Base-by-base conservation (phyloP, 2,888 invertebrate species). In the Tenthredo mesomela region DNA sequence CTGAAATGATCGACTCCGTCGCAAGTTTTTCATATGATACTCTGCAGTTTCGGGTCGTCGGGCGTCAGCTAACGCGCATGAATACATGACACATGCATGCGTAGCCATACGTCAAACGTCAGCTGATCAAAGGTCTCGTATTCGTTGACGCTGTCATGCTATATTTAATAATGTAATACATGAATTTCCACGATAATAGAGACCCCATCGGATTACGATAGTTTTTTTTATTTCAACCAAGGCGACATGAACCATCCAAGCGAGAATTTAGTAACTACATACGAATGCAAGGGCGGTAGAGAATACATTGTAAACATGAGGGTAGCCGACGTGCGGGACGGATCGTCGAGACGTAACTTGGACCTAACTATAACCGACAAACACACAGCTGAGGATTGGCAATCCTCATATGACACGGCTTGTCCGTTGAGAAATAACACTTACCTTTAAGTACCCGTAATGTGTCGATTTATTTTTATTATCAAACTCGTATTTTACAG, bases 351-450 rank as follows among this genome's bases (percentile, higher is more conserved):
- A 84, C 93, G 92, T 85, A 93, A 90, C 87, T 89, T 95, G 87
- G 94, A 94, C 89, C 90, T 95, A 82, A 90, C 93, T 67, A 90
- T 95, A 73, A 94, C 94, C 29, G 94, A 95, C 87, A 94, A 95
- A 91, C 93, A 93, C 89, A 94, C 94, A 21, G 94, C 94, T 9
- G 95, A 95, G 90, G 94, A 94, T 91, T 95, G 95, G 95, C 94
- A 94, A 87, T 94, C 94, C 84, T 93, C 93, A 82, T 95, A 94
- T 86, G 94, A 94, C 87, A 92, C 93, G 29, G 92, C 94, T 86
- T 94, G 95, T 94, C 92, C 90, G 92, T 84, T 47, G 10, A 21
- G 1, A 21, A 43, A 43, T 83, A 29, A 84, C 29, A 43, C 33
- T 75, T 29, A 47, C 1, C 75, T 2, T 29, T 29, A 29, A 29